phyloP scores from a whole-genome alignment of 1,140 invertebrate genomes.

The Oedothorax gibbosus region DNA sequence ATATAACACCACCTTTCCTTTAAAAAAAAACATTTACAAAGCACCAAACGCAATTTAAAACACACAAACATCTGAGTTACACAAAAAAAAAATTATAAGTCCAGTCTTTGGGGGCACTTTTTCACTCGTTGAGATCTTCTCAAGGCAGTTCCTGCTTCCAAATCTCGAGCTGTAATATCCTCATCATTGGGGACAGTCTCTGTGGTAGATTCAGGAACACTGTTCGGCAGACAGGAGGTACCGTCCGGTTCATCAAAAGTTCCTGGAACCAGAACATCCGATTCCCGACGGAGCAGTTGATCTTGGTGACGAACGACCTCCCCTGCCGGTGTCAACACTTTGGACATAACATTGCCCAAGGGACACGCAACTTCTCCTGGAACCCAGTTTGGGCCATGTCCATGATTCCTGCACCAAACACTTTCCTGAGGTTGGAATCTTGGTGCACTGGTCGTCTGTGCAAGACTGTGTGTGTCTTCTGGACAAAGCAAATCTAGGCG shows the following conservation, averaged over 20 bases:
- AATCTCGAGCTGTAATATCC: not conserved
- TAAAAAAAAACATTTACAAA: not conserved
- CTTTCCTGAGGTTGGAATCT: not conserved
- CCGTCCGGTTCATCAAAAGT: too few species aligned
- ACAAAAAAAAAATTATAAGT: slow-evolving; percentile 1
- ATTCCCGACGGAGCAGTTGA: not conserved
- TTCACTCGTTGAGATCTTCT: not conserved
- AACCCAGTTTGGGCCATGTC: not conserved
- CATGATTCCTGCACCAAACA: slow-evolving; percentile 5
- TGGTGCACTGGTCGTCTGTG: not conserved
- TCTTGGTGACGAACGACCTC: not conserved
- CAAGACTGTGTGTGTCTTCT: not conserved
- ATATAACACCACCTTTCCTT: too few species aligned
- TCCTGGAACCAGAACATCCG: too few species aligned
- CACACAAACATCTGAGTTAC: not conserved
- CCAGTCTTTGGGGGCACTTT: not conserved
- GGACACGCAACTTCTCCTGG: not conserved
- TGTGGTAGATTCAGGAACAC: not conserved
- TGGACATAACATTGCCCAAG: slow-evolving; percentile 6
- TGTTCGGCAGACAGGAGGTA: too few species aligned
- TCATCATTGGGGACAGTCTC: not conserved
- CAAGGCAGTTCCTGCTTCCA: not conserved
- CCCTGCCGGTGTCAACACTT: not conserved
- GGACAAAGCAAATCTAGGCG: slow-evolving; percentile 25
- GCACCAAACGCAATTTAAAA: too few species aligned